A percentile compares a stretch with the other conserved stretches of the same genome.
phyloP scores from a whole-genome alignment of 92 coral and sea anemone species.

The Siderastrea radians region DNA sequence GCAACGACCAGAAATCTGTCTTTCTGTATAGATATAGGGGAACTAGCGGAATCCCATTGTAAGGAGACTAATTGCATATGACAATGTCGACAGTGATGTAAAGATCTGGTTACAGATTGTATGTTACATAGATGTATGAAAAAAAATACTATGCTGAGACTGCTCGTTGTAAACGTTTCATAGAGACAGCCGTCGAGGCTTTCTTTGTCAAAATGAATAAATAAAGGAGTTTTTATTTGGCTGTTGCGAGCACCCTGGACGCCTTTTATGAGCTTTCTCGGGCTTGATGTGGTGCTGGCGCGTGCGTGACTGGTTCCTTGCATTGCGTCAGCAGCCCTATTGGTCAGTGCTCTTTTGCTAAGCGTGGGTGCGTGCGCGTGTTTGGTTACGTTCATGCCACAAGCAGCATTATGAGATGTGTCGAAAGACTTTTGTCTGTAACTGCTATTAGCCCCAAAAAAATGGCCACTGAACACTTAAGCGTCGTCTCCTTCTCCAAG shows the following conservation, averaged over 20 bases:
- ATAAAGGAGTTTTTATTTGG: conserved; percentile 25
- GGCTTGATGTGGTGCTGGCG: no score
- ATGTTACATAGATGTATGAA: neutral
- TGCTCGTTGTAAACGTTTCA: conserved; percentile 26
- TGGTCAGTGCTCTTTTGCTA: neutral
- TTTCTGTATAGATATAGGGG: no score
- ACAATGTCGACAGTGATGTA: neutral
- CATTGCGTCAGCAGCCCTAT: neutral
- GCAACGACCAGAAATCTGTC: neutral
- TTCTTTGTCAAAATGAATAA: conserved; percentile 19
- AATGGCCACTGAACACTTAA: no score
- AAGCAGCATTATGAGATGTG: neutral
- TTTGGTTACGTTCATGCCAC: no score
- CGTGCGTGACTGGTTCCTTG: neutral
- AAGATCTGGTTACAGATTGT: neutral
- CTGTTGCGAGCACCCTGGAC: neutral
- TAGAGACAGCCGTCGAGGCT: conserved; percentile 20
- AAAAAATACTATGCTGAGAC: conserved; percentile 1
- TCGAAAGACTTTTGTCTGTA: no score
- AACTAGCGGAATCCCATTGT: no score
- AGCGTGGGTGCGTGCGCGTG: no score
- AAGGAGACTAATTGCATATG: no score
- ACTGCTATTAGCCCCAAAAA: no score
- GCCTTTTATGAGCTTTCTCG: neutral
- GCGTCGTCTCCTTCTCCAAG: no score